Evolutionary conservation across 2,113 vertebrate species (phyloP).

Genomic region (Alectura lathami): DNA sequence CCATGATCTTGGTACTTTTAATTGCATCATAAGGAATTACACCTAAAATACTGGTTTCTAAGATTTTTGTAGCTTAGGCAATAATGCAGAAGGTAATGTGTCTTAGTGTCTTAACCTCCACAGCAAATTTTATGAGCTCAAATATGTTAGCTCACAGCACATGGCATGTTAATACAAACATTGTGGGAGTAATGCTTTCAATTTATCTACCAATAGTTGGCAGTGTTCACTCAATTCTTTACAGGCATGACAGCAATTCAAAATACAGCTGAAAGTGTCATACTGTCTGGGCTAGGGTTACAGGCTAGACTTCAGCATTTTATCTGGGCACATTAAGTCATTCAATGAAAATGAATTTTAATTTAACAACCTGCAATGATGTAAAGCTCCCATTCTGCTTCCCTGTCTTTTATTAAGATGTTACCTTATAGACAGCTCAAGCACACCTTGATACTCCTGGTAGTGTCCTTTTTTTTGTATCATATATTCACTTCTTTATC

Average conservation of each 20-base stretch:
- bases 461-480: neutral
- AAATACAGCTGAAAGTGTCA: neutral
- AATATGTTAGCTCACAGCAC: neutral
- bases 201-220: slow-evolving; percentile 20
- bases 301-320: neutral
- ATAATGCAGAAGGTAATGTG: neutral
- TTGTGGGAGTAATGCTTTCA: neutral
- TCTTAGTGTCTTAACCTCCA: neutral
- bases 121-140: neutral
- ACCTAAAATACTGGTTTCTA: neutral
- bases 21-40: neutral
- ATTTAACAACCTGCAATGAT: neutral
- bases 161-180: neutral
- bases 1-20: neutral
- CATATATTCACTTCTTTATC: neutral
- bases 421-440: neutral
- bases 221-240: neutral
- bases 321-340: neutral
- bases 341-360: neutral
- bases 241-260: neutral
- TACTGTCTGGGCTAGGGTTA: neutral
- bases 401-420: neutral
- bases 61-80: neutral
- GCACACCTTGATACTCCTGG: neutral
- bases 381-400: neutral